A percentile compares a stretch with the other conserved stretches of the same genome.
Evolutionary conservation across 2,797 vertebrate genomes (phyloP).

Genomic region (Rallus crepitans): DNA sequence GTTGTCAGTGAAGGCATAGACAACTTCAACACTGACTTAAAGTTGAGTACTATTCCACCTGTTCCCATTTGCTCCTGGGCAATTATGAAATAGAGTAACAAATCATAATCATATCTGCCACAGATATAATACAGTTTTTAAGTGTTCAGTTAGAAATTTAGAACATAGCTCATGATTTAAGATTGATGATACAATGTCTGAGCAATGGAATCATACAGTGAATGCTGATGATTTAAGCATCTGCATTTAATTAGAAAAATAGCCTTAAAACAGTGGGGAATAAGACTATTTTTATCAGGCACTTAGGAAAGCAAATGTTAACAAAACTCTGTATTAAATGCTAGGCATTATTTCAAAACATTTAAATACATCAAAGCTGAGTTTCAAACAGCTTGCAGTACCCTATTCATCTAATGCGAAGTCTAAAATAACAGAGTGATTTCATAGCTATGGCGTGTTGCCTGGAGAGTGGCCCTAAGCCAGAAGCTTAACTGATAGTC

Average conservation of each 20-base stretch:
- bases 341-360: constrained; percentile 59
- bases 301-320: constrained; percentile 40
- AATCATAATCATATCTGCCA: not conserved
- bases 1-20: not conserved
- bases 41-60: not conserved
- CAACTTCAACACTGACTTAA: not conserved
- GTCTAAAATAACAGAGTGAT: constrained; percentile 62
- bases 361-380: constrained; percentile 46
- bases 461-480: constrained; percentile 44
- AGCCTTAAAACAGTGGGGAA: not conserved
- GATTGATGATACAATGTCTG: not conserved
- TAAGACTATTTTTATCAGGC: constrained; percentile 12
- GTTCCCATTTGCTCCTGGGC: not conserved
- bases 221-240: constrained; percentile 27
- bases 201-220: not conserved
- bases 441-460: constrained; percentile 60
- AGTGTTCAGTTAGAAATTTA: not conserved
- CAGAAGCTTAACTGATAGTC: constrained; percentile 7
- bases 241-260: constrained; percentile 46
- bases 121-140: not conserved
- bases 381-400: constrained; percentile 48
- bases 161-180: not conserved
- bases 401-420: constrained; percentile 36
- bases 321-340: constrained; percentile 27
- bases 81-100: not conserved